Evolutionary conservation across 2,888 invertebrate genomes (phyloP).

Genomic region (Lithodes maja): DNA sequence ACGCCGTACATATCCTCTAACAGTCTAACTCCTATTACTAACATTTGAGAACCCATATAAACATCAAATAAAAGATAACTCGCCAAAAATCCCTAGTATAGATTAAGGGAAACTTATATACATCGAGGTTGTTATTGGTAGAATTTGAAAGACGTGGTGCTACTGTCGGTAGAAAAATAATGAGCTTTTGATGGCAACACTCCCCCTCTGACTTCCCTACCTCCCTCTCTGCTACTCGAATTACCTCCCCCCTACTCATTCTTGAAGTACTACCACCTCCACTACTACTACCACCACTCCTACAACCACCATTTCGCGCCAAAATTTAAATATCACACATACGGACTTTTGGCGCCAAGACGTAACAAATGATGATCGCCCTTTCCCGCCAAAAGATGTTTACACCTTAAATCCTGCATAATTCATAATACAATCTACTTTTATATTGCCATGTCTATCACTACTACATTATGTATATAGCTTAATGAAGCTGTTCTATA

Average conservation of each 20-base stretch:
- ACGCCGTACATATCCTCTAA: background rate
- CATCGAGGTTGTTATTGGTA: too few relatives aligned
- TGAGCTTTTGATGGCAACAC: background rate
- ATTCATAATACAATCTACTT: too few relatives aligned
- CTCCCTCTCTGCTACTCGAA: background rate
- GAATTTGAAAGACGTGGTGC: background rate
- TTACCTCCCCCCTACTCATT: background rate
- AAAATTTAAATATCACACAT: too few relatives aligned
- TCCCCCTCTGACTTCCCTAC: background rate
- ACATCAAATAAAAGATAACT: background rate
- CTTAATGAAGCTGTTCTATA: too few relatives aligned
- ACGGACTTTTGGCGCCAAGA: too few relatives aligned
- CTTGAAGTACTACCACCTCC: background rate
- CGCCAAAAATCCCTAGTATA: too few relatives aligned
- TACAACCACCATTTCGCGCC: background rate
- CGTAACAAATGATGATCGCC: too few relatives aligned
- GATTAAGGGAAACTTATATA: too few relatives aligned
- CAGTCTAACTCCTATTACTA: background rate
- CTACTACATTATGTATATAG: too few relatives aligned
- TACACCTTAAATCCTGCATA: too few relatives aligned
- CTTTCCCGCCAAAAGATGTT: too few relatives aligned
- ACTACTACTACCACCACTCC: background rate
- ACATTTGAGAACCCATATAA: background rate
- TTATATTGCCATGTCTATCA: too few relatives aligned
- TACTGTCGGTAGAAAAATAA: background rate